Base-by-base conservation (phyloP, 2,888 invertebrate species). In the Electrophaes corylata region DNA sequence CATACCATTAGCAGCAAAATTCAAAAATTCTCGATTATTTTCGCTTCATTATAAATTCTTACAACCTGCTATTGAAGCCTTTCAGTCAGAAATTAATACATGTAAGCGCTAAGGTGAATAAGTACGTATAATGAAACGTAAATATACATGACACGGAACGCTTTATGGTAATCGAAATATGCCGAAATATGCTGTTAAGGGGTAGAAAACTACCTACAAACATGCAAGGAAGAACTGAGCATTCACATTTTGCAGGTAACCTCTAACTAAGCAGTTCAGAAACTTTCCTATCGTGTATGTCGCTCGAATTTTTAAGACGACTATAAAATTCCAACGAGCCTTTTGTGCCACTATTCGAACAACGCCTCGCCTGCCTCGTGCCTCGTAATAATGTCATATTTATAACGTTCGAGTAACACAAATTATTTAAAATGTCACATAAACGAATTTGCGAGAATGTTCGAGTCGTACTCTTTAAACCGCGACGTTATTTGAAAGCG, bases 161-260 rank as follows among this genome's bases (percentile, higher is more conserved):
- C 83, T 91, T 91, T 91, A 91, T 91, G 90, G 90, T 91, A 91
- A 91, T 91, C 91, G 90, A 91, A 91, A 91, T 90, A 90, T 91
- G 84, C 87, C 87, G 86, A 91, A 91, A 91, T 90, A 91, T 91
- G 91, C 88, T 90, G 90, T 91, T 91, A 87, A 88, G 83, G 89
- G 84, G 84, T 78, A 83, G 83, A 86, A 90, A 91, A 91, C 90
- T 91, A 87, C 91, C 90, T 58, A 65, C 73, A 65, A 86, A 88
- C 91, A 91, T 91, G 91, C 91, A 81, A 77, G 87, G 88, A 91
- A 91, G 89, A 87, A 85, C 87, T 82, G 71, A 86, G 84, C 85
- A 83, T 90, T 84, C 83, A 86, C 88, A 90, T 88, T 88, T 89
- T 83, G 85, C 76, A 78, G 81, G 77, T 72, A 75, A 79, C 79